These are phyloP conservation scores for Amniataba percoides DNA, from an alignment of 2,797 vertebrate species.

Conservation along the genomic window DNA sequence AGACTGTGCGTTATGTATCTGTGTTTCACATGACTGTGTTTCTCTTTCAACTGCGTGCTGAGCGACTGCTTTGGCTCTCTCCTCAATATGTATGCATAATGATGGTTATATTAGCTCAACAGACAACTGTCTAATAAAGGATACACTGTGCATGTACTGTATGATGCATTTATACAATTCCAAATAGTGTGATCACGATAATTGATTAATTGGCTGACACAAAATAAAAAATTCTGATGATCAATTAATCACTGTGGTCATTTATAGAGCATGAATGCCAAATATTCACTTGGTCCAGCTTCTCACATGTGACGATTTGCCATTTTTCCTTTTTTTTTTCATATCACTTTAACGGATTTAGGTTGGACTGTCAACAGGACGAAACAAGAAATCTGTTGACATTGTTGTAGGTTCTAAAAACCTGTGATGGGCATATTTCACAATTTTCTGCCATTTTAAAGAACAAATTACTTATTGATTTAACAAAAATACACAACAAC, in stretches of 20 bases:
- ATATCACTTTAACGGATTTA: background rate
- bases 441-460: too few relatives aligned
- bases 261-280: background rate
- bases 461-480: background rate
- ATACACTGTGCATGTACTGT: background rate
- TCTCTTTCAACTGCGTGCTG: constrained; percentile 35
- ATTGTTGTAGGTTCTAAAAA: background rate
- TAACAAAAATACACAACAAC: background rate
- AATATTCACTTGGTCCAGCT: background rate
- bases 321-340: background rate
- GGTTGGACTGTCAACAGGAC: background rate
- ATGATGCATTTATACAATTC: background rate
- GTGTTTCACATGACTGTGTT: constrained; percentile 35
- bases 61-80: constrained; percentile 23
- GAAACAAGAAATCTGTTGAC: background rate
- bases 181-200: background rate
- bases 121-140: constrained; percentile 9
- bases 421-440: background rate
- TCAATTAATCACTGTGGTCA: background rate
- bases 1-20: constrained; percentile 22
- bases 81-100: constrained; percentile 2
- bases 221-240: constrained; percentile 3
- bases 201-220: background rate
- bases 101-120: constrained; percentile 10
- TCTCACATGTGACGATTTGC: background rate